Base-by-base conservation (phyloP, 2,113 vertebrate species). In the Lota lota region DNA sequence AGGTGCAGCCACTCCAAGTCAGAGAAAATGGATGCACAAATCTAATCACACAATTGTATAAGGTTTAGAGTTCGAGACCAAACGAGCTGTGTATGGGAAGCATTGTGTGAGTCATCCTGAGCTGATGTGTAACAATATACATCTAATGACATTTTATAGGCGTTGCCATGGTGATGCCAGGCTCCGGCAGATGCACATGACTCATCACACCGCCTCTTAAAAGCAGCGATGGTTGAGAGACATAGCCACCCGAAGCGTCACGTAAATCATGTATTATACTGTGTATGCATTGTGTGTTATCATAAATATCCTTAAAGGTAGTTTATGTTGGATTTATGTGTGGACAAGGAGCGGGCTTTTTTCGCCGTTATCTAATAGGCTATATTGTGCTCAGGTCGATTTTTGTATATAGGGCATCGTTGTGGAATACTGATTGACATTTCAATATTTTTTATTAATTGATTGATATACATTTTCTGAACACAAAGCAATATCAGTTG, bases 81-180 rank as follows among this genome's bases (percentile, higher is more conserved):
- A 33, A 53, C 1, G 2, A 53, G 51, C 12, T 17, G 11, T 53
- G 1, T 18, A 17, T 56, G 53, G n/a, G 16, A 76, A 69, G 66
- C 22, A 36, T 7, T 2, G 51, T 84, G 20, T 51, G 83, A 83
- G 58, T 87, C 83, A 85, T 75, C 47, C 3, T 53, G 21, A 70
- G 22, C 61, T 61, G 22, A 40, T 65, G 68, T 66, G 70, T 66
- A 74, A 62, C 63, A 59, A 20, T 19, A 19, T 68, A 69, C 16
- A 4, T 62, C 71, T 75, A 75, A 78, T 68, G 65, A 50, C 53
- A 61, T 75, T 14, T 63, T 51, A 74, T 61, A 78, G 78, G 76
- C 72, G 68, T 87, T 79, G 53, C 77, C 72, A n/a, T 77, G 86
- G 76, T 81, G 77, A 81, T 75, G 69, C 72, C 83, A 72, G 64